Conservation (phyloP, 2,888 invertebrate genomes). For the Amblyjoppa proteus region DNA sequence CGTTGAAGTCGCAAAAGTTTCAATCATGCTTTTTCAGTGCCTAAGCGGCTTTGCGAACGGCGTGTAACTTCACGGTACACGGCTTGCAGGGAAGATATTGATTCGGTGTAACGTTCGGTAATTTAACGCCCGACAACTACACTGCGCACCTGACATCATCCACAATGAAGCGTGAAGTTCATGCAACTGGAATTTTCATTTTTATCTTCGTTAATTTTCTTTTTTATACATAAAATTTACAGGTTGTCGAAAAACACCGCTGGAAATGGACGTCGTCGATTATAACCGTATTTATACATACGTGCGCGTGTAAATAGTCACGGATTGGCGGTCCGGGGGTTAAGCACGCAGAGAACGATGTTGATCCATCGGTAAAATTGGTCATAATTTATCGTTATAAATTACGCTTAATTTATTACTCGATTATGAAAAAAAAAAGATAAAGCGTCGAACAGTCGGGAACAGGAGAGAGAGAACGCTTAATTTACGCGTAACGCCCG, state of each 20-base stretch:
- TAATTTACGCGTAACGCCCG: background rate
- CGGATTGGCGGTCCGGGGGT: background rate
- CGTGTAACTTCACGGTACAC: too few species aligned
- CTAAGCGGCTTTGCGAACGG: too few species aligned
- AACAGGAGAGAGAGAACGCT: background rate
- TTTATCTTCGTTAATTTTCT: background rate
- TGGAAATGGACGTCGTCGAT: background rate
- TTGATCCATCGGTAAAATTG: background rate
- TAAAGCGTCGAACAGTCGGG: conserved; percentile 20
- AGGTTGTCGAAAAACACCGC: background rate
- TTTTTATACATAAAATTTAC: background rate
- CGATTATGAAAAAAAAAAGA: conserved; percentile 6
- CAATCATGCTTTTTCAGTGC: too few species aligned
- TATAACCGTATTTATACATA: background rate
- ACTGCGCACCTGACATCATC: background rate
- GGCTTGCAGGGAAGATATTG: background rate
- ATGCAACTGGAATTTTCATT: background rate
- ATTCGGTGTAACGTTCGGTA: background rate
- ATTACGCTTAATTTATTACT: background rate
- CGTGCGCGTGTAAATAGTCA: background rate
- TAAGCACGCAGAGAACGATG: background rate
- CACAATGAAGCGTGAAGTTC: background rate
- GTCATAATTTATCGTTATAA: background rate
- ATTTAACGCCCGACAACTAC: background rate
- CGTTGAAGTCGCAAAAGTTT: too few species aligned